phyloP scores from a whole-genome alignment of 1,140 invertebrate genomes.

The Dreissena polymorpha region DNA sequence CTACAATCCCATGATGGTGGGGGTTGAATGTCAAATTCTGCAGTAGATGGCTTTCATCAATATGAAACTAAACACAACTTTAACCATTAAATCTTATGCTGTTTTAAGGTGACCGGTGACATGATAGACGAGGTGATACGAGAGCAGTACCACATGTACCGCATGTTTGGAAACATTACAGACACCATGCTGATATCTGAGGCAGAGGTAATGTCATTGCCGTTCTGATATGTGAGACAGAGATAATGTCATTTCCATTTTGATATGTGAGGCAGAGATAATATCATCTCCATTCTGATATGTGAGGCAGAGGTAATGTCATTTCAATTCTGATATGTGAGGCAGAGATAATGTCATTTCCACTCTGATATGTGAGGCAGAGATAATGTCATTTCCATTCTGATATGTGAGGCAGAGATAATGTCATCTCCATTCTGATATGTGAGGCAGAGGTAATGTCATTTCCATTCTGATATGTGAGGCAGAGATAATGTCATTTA shows the following conservation, averaged over 20 bases:
- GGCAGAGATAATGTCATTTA: slow-evolving; percentile 37
- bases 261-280: slow-evolving; percentile 46
- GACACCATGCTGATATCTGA: slow-evolving; percentile 41
- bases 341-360: slow-evolving; percentile 35
- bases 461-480: slow-evolving; percentile 35
- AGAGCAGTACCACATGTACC: slow-evolving; percentile 50
- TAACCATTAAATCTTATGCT: not conserved
- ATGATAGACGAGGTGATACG: slow-evolving; percentile 49
- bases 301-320: slow-evolving; percentile 36
- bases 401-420: slow-evolving; percentile 46
- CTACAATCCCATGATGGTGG: too few species aligned
- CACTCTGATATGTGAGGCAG: slow-evolving; percentile 38
- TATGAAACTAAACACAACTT: not conserved
- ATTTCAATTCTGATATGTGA: slow-evolving; percentile 37
- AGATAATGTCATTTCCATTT: slow-evolving; percentile 28
- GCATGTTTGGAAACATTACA: slow-evolving; percentile 43
- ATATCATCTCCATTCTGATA: slow-evolving; percentile 26
- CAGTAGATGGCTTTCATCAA: too few species aligned
- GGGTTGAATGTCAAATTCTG: too few species aligned
- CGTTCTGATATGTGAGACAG: slow-evolving; percentile 37
- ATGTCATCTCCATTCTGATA: slow-evolving; percentile 24
- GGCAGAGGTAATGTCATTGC: slow-evolving; percentile 38
- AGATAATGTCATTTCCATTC: slow-evolving; percentile 25
- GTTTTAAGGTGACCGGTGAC: slow-evolving; percentile 23
- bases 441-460: slow-evolving; percentile 36